A percentile compares a stretch with the other conserved stretches of the same genome.
phyloP scores from a whole-genome alignment of 2,888 invertebrate genomes.

The Sinodicranocentrus sp. region DNA sequence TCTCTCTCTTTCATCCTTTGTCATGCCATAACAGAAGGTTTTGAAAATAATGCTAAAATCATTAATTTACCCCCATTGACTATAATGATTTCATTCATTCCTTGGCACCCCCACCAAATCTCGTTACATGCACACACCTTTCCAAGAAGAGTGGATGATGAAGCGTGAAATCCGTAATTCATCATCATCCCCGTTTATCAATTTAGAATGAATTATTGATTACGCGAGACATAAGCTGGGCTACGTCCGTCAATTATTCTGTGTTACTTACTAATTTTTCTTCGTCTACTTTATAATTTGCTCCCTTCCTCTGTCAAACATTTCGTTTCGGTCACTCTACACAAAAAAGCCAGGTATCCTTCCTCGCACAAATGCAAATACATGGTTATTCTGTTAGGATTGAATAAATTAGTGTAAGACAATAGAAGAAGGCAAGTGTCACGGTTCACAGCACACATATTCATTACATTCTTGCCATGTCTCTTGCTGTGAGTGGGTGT shows the following conservation, averaged over 20 bases:
- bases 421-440: slow-evolving; percentile 65
- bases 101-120: not conserved
- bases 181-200: slow-evolving; percentile 45
- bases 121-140: not conserved
- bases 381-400: slow-evolving; percentile 25
- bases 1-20: not conserved
- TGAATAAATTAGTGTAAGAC: slow-evolving; percentile 69
- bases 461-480: slow-evolving; percentile 49
- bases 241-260: not conserved
- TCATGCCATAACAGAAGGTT: slow-evolving; percentile 3
- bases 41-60: slow-evolving; percentile 16
- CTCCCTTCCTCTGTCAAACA: slow-evolving; percentile 28
- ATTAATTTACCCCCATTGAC: slow-evolving; percentile 49
- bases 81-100: slow-evolving; percentile 46
- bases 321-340: slow-evolving; percentile 44
- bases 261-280: slow-evolving; percentile 4
- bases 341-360: slow-evolving; percentile 2
- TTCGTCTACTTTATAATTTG: slow-evolving; percentile 18
- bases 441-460: slow-evolving; percentile 63
- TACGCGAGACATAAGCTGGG: slow-evolving; percentile 15
- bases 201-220: slow-evolving; percentile 58
- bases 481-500: slow-evolving; percentile 65
- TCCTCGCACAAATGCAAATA: slow-evolving; percentile 14
- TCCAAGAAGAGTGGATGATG: slow-evolving; percentile 44
- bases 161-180: slow-evolving; percentile 64